These are phyloP conservation scores for Caenorhabditis afra DNA, from an alignment of 2,888 invertebrate genomes.

Conservation along the genomic window DNA sequence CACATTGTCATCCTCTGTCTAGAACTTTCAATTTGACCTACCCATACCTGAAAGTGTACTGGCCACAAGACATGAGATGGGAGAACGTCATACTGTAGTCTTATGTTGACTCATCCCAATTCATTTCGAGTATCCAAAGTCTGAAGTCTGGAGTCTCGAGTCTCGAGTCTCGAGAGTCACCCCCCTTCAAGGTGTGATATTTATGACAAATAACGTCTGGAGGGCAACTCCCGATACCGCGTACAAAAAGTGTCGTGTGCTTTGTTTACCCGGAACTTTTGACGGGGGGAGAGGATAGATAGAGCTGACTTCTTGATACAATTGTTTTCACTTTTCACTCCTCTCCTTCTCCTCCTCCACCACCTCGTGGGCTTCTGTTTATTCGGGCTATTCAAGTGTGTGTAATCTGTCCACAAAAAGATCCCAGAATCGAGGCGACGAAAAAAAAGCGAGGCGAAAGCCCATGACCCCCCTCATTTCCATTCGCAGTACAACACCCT, in stretches of 20 bases:
- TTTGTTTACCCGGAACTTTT: conserved; percentile 40
- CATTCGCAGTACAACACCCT: too few species aligned
- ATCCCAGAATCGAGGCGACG: neutral
- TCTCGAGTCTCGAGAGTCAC: too few species aligned
- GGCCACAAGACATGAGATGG: too few species aligned
- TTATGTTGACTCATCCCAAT: too few species aligned
- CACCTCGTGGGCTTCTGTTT: conserved; percentile 21
- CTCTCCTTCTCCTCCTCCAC: neutral
- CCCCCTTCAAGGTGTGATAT: neutral
- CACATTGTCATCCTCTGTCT: neutral
- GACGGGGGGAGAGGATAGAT: too few species aligned
- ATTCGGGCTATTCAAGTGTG: conserved; percentile 39
- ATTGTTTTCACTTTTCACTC: conserved; percentile 24
- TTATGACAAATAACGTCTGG: neutral
- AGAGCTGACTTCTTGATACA: conserved; percentile 33
- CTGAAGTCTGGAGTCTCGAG: too few species aligned
- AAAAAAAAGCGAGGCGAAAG: neutral
- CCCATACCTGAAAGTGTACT: too few species aligned
- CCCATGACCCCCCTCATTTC: too few species aligned
- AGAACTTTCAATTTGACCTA: too few species aligned
- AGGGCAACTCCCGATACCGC: neutral
- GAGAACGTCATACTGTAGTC: too few species aligned
- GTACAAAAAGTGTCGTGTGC: conserved; percentile 13
- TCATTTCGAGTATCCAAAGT: too few species aligned
- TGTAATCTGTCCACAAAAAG: conserved; percentile 18